These are phyloP conservation scores for Rhizoglyphus robini DNA, from an alignment of 1,140 invertebrate species.

Conservation along the genomic window DNA sequence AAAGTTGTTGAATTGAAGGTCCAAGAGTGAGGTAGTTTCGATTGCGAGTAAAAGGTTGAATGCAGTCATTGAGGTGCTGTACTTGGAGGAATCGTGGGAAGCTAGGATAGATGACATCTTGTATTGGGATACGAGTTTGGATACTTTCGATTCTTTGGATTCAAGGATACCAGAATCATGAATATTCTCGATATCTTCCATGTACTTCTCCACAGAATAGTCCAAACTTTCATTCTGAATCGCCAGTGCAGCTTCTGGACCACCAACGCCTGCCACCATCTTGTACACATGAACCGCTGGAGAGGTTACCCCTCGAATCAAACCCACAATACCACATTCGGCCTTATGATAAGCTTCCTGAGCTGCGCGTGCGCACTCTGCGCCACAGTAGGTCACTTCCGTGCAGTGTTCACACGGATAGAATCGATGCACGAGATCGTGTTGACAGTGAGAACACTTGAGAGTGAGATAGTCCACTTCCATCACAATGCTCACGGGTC, in stretches of 20 bases:
- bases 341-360: neutral
- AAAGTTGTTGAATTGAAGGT: neutral
- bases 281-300: neutral
- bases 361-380: neutral
- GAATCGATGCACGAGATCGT: neutral
- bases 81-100: neutral
- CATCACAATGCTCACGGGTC: neutral
- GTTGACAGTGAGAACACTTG: neutral
- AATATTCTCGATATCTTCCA: neutral
- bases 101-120: conserved; percentile 5
- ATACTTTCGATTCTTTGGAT: neutral
- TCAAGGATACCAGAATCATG: neutral
- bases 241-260: neutral
- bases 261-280: neutral
- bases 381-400: neutral
- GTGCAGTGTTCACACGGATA: neutral
- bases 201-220: neutral
- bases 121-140: neutral
- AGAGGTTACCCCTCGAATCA: neutral
- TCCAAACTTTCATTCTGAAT: neutral
- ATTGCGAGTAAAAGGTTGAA: neutral
- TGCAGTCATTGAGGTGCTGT: neutral
- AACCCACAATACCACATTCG: neutral
- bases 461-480: neutral
- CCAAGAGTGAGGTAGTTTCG: neutral